These are phyloP conservation scores for Saxicola maurus DNA, from an alignment of 2,797 vertebrate genomes.

Conservation along the genomic window DNA sequence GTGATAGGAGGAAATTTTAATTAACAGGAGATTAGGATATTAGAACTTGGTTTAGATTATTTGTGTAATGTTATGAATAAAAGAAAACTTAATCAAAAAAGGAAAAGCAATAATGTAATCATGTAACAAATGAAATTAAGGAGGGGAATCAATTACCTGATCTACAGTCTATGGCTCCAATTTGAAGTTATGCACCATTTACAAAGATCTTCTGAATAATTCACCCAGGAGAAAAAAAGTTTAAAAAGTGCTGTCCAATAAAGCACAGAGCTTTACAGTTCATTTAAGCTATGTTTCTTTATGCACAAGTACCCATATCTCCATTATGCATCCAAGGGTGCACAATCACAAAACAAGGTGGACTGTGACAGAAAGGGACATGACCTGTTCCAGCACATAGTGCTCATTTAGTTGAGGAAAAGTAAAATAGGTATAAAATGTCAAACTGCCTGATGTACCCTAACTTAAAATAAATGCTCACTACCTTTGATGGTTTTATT, in stretches of 20 bases:
- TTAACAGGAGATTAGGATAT: background rate
- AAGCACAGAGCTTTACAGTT: constrained; percentile 53
- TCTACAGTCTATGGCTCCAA: background rate
- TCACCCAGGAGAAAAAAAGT: background rate
- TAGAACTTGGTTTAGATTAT: background rate
- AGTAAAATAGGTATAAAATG: constrained; percentile 49
- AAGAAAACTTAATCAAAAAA: background rate
- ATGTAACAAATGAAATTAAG: constrained; percentile 12
- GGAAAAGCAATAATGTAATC: background rate
- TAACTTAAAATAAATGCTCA: constrained; percentile 41
- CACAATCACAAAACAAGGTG: constrained; percentile 58
- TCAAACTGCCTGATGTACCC: background rate
- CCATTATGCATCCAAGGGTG: constrained; percentile 48
- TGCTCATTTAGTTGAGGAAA: constrained; percentile 30
- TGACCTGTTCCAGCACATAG: constrained; percentile 58
- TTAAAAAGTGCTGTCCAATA: constrained; percentile 41
- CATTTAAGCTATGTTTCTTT: constrained; percentile 59
- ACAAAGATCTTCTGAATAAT: constrained; percentile 40
- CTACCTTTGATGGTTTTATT: background rate
- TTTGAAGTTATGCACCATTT: constrained; percentile 54
- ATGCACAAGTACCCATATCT: constrained; percentile 50
- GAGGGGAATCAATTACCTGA: constrained; percentile 21
- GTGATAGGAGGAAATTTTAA: background rate
- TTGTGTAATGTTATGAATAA: background rate
- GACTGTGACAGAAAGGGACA: constrained; percentile 58